phyloP scores from a whole-genome alignment of 2,797 vertebrate species.

The Kryptopterus vitreolus region DNA sequence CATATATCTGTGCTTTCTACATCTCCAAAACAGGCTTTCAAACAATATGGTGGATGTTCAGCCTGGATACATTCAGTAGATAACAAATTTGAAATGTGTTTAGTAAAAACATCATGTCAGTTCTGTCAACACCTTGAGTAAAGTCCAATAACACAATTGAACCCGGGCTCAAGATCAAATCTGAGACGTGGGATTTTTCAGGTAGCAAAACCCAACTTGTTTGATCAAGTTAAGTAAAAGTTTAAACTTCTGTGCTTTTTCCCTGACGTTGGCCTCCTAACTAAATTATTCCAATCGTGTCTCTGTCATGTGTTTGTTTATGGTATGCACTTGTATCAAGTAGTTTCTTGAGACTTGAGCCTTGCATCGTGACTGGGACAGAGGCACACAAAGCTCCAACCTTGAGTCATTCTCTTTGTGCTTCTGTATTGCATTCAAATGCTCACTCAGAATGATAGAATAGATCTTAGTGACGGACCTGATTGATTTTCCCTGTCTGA shows the following conservation, averaged over 20 bases:
- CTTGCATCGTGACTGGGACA: neutral
- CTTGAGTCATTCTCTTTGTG: slow-evolving; percentile 2
- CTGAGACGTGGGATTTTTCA: neutral
- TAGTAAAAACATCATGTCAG: too few species aligned
- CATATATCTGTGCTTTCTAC: too few species aligned
- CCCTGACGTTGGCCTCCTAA: neutral
- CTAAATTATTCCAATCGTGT: neutral
- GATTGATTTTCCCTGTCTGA: slow-evolving; percentile 8
- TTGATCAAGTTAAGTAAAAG: neutral
- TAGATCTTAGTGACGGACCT: slow-evolving; percentile 3
- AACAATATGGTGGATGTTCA: too few species aligned
- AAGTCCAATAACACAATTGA: neutral
- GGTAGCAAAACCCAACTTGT: neutral
- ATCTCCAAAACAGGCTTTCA: too few species aligned
- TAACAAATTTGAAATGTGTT: too few species aligned
- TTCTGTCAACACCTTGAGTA: too few species aligned
- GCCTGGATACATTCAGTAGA: too few species aligned
- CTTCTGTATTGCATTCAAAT: slow-evolving; percentile 17
- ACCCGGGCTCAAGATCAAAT: neutral
- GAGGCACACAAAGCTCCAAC: neutral
- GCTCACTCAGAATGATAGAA: neutral
- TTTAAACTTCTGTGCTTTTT: neutral
- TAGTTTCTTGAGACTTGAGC: neutral
- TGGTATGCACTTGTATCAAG: too few species aligned
- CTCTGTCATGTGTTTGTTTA: neutral